These are phyloP conservation scores for Suillia variegata DNA, from an alignment of 2,888 invertebrate species.

Conservation along the genomic window DNA sequence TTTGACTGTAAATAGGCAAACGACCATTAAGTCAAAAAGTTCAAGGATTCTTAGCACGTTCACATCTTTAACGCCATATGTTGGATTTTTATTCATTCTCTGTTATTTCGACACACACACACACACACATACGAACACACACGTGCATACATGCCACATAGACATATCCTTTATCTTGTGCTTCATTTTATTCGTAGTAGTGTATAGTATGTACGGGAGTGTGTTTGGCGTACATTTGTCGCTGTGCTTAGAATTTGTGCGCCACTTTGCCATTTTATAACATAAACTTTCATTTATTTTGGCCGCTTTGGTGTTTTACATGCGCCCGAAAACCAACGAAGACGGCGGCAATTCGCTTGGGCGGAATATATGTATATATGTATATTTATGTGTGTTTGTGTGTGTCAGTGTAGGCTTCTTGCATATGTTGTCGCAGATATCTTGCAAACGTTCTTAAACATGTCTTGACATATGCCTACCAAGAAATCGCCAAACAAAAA, in stretches of 20 bases:
- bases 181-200: not conserved
- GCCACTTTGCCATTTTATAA: slow-evolving; percentile 52
- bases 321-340: slow-evolving; percentile 24
- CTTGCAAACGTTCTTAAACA: slow-evolving; percentile 25
- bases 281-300: slow-evolving; percentile 53
- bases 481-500: slow-evolving; percentile 11
- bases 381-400: not conserved
- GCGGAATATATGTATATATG: slow-evolving; percentile 7
- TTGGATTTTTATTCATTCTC: slow-evolving; percentile 56
- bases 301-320: slow-evolving; percentile 28
- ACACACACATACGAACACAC: not conserved
- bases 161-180: slow-evolving; percentile 46
- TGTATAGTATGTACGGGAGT: no score
- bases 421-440: slow-evolving; percentile 35
- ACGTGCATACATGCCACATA: slow-evolving; percentile 7
- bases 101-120: slow-evolving; percentile 14
- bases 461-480: slow-evolving; percentile 49
- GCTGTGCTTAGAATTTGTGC: slow-evolving; percentile 41
- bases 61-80: slow-evolving; percentile 60
- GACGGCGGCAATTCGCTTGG: slow-evolving; percentile 37
- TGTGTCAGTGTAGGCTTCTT: slow-evolving; percentile 13
- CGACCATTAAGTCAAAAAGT: slow-evolving; percentile 26
- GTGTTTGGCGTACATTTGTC: not conserved
- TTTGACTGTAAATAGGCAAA: not conserved
- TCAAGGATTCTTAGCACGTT: slow-evolving; percentile 57